Percentiles rank a stretch among this genome's conserved stretches.
Evolutionary conservation across 2,797 vertebrate genomes (phyloP).

Genomic region (Argya squamiceps): DNA sequence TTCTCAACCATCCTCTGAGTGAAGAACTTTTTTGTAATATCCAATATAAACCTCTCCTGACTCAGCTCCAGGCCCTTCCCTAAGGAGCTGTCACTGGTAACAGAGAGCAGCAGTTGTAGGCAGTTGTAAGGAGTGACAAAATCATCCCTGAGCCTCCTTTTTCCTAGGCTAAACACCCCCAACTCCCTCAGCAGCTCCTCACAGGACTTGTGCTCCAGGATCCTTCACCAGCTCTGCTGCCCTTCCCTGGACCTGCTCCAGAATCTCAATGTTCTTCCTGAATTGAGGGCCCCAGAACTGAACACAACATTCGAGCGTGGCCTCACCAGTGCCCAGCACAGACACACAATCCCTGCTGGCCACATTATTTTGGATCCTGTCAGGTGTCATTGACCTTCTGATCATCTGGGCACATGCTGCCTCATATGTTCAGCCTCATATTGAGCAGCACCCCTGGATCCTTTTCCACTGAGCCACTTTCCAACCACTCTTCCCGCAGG

Average conservation of each 20-base stretch:
- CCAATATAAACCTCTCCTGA: not conserved
- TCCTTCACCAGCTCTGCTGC: not conserved
- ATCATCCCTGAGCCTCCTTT: not conserved
- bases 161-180: not conserved
- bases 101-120: not conserved
- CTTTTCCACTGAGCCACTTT: not conserved
- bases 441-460: not conserved
- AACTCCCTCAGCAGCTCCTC: not conserved
- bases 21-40: not conserved
- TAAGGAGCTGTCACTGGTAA: not conserved
- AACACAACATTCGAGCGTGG: accelerated
- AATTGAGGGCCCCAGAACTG: not conserved
- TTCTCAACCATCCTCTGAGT: not conserved
- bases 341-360: not conserved
- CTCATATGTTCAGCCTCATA: not conserved
- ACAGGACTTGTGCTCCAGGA: not conserved
- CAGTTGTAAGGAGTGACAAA: not conserved
- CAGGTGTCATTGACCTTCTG: not conserved
- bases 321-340: not conserved
- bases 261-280: not conserved
- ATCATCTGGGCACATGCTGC: accelerated
- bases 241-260: not conserved
- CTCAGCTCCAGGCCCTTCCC: not conserved
- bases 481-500: not conserved
- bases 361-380: no score